Conservation (phyloP, 1,140 invertebrate genomes). For the Cyclina sinensis region DNA sequence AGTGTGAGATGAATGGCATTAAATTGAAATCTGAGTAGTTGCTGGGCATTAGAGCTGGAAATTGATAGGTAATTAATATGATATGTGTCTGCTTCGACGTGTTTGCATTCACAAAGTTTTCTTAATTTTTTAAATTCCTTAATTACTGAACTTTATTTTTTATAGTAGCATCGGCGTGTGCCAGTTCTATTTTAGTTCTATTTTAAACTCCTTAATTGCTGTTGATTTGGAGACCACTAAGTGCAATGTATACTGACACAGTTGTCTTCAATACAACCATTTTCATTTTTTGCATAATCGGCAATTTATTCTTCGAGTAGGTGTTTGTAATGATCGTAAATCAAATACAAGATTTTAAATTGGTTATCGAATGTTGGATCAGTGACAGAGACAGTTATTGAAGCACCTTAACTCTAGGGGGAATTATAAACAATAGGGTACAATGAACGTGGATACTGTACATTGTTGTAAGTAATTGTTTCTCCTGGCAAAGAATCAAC, state of each 20-base stretch:
- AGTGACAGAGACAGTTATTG: not conserved
- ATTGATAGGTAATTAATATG: slow-evolving; percentile 5
- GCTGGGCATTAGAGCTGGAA: not conserved
- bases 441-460: not conserved
- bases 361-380: not conserved
- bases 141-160: not conserved
- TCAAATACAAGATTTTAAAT: slow-evolving; percentile 8
- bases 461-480: slow-evolving; percentile 32
- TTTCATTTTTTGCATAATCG: slow-evolving; percentile 30
- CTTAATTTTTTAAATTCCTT: not conserved
- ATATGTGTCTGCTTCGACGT: not conserved
- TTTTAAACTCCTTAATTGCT: not conserved
- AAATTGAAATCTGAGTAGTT: not conserved
- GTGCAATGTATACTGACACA: slow-evolving; percentile 32
- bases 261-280: not conserved
- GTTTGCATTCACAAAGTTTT: not conserved
- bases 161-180: not conserved
- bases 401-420: not conserved
- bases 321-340: slow-evolving; percentile 5
- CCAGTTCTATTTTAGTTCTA: not conserved
- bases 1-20: not conserved
- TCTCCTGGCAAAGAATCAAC: slow-evolving; percentile 6
- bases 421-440: not conserved
- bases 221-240: slow-evolving; percentile 8
- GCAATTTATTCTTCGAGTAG: slow-evolving; percentile 1